phyloP scores from a whole-genome alignment of 2,888 invertebrate genomes.

The Lottia scabra region DNA sequence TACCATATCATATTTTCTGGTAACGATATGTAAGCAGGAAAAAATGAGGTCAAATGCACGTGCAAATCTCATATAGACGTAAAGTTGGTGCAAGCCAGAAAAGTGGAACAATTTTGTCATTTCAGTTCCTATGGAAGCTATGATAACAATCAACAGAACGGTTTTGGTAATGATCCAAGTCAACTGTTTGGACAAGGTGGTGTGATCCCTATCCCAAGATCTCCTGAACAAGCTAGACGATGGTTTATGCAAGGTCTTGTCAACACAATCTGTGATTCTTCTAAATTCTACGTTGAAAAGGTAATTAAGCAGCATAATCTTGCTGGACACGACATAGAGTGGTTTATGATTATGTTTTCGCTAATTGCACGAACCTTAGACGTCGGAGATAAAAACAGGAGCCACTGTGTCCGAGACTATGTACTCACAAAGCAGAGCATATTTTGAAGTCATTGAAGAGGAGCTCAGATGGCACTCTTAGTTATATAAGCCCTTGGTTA shows the following conservation, averaged over 20 bases:
- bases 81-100: no score
- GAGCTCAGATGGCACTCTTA: not conserved
- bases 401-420: no score
- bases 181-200: not conserved
- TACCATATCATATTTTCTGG: no score
- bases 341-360: not conserved
- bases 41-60: no score
- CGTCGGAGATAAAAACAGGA: not conserved
- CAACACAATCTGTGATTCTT: conserved; percentile 1
- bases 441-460: not conserved
- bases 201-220: not conserved
- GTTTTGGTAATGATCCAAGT: not conserved
- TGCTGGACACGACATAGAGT: no score
- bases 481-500: no score
- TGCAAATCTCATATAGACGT: no score
- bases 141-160: no score
- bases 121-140: no score
- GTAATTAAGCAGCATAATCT: not conserved
- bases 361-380: not conserved
- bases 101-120: no score
- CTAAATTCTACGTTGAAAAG: conserved; percentile 2
- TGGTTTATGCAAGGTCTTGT: not conserved
- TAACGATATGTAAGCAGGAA: no score
- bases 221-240: not conserved
- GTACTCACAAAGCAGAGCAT: no score